These are phyloP conservation scores for Mesochorus sp. DNA, from an alignment of 2,888 invertebrate species.

Conservation along the genomic window DNA sequence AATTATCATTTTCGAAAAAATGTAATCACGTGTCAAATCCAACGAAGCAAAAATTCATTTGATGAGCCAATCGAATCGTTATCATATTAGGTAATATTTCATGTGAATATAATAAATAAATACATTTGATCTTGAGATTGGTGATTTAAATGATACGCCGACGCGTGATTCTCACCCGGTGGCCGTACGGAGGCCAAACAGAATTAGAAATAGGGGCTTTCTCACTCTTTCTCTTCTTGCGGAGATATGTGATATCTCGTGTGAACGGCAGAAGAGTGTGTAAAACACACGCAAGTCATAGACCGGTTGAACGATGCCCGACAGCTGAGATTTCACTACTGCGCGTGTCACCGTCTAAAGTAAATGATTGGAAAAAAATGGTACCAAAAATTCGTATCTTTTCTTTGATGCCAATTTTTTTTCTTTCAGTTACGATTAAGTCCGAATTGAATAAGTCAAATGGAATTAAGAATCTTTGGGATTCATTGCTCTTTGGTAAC, in stretches of 20 bases:
- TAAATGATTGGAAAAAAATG: conserved; percentile 21
- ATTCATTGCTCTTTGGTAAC: background rate
- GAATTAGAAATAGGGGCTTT: conserved; percentile 64
- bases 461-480: background rate
- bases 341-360: conserved; percentile 18
- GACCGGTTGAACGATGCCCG: conserved; percentile 71
- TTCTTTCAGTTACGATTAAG: background rate
- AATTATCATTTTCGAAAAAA: too few species aligned
- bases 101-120: background rate
- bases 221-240: background rate
- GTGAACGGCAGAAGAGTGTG: conserved; percentile 60
- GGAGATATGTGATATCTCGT: conserved; percentile 48
- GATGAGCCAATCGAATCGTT: background rate
- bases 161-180: conserved; percentile 59
- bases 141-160: conserved; percentile 32
- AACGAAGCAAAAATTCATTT: too few species aligned
- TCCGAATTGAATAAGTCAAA: background rate
- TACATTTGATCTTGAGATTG: conserved; percentile 40
- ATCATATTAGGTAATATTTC: background rate
- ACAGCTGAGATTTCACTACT: conserved; percentile 70
- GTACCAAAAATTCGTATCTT: conserved; percentile 14
- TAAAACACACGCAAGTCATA: conserved; percentile 61
- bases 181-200: conserved; percentile 62
- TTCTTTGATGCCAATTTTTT: background rate
- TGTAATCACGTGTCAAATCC: too few species aligned